phyloP scores from a whole-genome alignment of 1,140 invertebrate genomes.

The Galleria mellonella region DNA sequence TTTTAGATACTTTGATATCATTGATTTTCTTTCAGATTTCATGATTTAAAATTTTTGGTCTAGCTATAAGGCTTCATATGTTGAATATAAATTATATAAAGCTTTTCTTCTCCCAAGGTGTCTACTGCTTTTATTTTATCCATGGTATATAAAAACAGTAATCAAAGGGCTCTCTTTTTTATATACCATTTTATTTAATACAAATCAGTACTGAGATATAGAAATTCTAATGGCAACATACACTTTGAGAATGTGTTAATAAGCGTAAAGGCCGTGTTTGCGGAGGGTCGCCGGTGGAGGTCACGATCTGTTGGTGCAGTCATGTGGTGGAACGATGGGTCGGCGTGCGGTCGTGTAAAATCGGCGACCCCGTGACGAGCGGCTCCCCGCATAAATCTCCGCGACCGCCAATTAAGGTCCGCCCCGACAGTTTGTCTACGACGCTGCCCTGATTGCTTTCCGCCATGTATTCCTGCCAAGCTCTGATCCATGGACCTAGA shows the following conservation, averaged over 20 bases:
- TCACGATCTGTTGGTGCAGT: background rate
- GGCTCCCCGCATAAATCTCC: slow-evolving; percentile 66
- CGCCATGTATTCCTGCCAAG: slow-evolving; percentile 22
- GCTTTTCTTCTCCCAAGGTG: no score
- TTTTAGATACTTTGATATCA: no score
- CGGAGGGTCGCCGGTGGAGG: slow-evolving; percentile 14
- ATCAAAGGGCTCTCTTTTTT: no score
- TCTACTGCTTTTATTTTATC: no score
- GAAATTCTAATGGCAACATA: no score
- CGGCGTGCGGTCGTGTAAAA: slow-evolving; percentile 28
- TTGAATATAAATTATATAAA: no score
- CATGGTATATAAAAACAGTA: no score
- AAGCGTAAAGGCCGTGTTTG: slow-evolving; percentile 20
- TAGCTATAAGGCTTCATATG: no score
- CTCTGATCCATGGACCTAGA: slow-evolving; percentile 16
- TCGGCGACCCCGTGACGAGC: slow-evolving; percentile 39
- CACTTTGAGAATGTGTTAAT: slow-evolving; percentile 24
- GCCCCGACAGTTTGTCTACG: slow-evolving; percentile 68
- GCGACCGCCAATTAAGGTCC: slow-evolving; percentile 68
- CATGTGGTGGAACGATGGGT: slow-evolving; percentile 10
- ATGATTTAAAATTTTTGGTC: no score
- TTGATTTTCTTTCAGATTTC: no score
- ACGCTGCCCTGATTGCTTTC: slow-evolving; percentile 58
- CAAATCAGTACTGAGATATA: no score
- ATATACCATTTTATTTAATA: no score